Conservation (phyloP, 1,140 invertebrate genomes). For the Antheraea mylitta region DNA sequence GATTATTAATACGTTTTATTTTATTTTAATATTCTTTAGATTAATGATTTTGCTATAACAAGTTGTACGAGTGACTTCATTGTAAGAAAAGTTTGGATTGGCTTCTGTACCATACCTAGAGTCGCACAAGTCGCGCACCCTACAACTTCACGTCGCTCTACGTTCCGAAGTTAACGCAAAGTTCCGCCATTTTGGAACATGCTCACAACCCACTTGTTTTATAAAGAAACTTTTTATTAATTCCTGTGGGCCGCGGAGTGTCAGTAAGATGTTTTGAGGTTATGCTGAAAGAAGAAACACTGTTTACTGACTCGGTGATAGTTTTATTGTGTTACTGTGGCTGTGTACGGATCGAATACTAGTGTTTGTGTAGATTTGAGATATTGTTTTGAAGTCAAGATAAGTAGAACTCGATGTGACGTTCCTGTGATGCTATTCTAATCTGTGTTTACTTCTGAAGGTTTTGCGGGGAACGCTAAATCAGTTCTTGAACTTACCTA, state of each 20-base stretch:
- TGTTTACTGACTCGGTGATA: constrained; percentile 53
- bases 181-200: constrained; percentile 81
- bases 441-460: constrained; percentile 70
- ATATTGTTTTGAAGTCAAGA: constrained; percentile 77
- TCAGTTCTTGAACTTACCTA: constrained; percentile 56
- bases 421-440: constrained; percentile 62
- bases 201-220: constrained; percentile 80
- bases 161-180: constrained; percentile 80
- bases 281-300: constrained; percentile 65
- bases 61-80: constrained; percentile 62
- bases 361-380: constrained; percentile 64
- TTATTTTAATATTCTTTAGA: constrained; percentile 46
- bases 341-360: constrained; percentile 32
- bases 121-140: constrained; percentile 64
- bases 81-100: constrained; percentile 69
- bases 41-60: constrained; percentile 43
- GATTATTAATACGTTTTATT: constrained; percentile 41
- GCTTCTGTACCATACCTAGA: constrained; percentile 58
- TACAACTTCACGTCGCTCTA: constrained; percentile 76
- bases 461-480: constrained; percentile 51
- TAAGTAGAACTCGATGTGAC: constrained; percentile 65
- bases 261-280: constrained; percentile 79
- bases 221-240: constrained; percentile 81
- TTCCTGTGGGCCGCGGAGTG: constrained; percentile 79
- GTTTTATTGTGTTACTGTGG: constrained; percentile 43